These are phyloP conservation scores for Aleadryas rufinucha DNA, from an alignment of 2,113 vertebrate species.

Conservation along the genomic window DNA sequence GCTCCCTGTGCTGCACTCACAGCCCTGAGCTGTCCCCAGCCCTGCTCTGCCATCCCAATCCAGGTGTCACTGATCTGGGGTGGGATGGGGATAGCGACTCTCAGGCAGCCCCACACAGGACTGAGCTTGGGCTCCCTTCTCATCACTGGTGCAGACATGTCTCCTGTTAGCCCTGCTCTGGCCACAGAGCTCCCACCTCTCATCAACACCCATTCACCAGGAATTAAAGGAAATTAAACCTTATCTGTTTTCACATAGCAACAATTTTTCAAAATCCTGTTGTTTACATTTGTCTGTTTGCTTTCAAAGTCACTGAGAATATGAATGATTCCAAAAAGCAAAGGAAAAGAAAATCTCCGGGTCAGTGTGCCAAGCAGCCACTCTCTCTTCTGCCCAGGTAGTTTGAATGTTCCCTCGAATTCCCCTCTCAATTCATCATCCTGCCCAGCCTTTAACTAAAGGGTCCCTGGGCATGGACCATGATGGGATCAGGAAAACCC, in stretches of 20 bases:
- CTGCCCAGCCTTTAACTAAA: not conserved
- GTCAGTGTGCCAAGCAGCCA: not conserved
- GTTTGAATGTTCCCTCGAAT: rapidly evolving
- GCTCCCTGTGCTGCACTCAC: not conserved
- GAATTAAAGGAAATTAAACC: slow-evolving; percentile 11
- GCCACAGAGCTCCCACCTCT: not conserved
- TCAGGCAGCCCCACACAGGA: not conserved
- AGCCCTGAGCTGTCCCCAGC: not conserved
- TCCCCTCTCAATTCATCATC: not conserved
- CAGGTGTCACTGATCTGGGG: not conserved
- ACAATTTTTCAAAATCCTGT: not conserved
- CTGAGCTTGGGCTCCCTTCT: not conserved
- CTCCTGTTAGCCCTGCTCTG: not conserved
- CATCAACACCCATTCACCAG: not conserved
- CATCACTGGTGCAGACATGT: not conserved
- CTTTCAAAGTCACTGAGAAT: slow-evolving; percentile 18
- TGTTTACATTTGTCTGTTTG: slow-evolving; percentile 22
- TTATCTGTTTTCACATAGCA: not conserved
- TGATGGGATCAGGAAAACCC: not conserved
- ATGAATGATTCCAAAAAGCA: slow-evolving; percentile 17
- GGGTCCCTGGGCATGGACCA: rapidly evolving
- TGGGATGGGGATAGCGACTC: rapidly evolving
- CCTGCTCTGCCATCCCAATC: not conserved
- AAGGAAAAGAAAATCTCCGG: not conserved
- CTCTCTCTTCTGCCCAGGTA: not conserved